Base-by-base conservation (phyloP, 2,113 vertebrate genomes). In the Ibidorhyncha struthersii region DNA sequence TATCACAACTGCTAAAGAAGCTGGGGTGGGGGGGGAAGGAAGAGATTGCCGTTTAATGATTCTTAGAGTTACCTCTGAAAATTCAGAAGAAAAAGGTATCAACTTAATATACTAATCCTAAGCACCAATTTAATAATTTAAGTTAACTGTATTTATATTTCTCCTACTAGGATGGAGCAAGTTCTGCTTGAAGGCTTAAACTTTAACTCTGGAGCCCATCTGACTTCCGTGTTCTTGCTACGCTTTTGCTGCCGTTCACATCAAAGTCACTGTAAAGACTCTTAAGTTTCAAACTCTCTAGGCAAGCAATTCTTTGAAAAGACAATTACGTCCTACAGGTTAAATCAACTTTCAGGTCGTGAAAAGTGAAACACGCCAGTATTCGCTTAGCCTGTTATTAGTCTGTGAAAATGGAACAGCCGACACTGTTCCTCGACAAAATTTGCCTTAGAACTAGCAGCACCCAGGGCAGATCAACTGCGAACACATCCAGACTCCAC, bases 111-210 rank as follows among this genome's bases (percentile, higher is more conserved):
- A 97, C 96, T 96, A 97, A 97, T 96, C 93, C 98, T 97, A 98
- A 98, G 98, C 98, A 98, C 98, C 98, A 98, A 97, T 98, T 98
- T 92, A 95, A 97, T 97, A 95, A 96, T 85, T 98, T 97, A 97
- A 98, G 79, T 96, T 90, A 95, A 96, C 82, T 96, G 65, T 87
- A 92, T 96, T 97, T 93, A 55, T 97, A 96, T 89, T 97, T 97
- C 80, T 96, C 77, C 78, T 97, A 55, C 83, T 87, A 87, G 19
- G 95, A 96, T 96, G 95, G 82, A 97, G 94, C 84, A 95, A 95
- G 73, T 93, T 95, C 93, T 92, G 82, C 78, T 71, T 94, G 95
- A 97, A 96, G 93, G 97, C 96, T 95, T 89, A 34, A 97, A 89
- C 49, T 95, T 96, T 91, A 97, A 97, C 94, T 95, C 93, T 92